Percentiles rank a stretch among this genome's conserved stretches.
Evolutionary conservation across 2,888 invertebrate species (phyloP).

Genomic region (Hypsopygia costalis): DNA sequence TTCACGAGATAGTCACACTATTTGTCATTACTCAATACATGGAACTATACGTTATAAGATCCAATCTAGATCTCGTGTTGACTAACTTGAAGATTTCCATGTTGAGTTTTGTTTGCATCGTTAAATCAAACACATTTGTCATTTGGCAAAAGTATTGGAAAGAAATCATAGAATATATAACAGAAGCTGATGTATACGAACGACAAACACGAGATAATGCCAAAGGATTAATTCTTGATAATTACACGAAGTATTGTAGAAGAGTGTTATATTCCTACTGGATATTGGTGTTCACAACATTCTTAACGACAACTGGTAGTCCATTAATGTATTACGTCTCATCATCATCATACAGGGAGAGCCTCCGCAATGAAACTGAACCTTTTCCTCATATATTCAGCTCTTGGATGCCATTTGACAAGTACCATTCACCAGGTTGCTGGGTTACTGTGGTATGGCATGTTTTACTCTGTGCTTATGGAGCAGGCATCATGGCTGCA

Average conservation of each 20-base stretch:
- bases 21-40: constrained; percentile 58
- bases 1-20: constrained; percentile 42
- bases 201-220: constrained; percentile 33
- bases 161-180: constrained; percentile 50
- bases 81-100: constrained; percentile 63
- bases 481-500: constrained; percentile 47
- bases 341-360: constrained; percentile 41
- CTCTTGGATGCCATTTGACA: constrained; percentile 64
- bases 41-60: constrained; percentile 53
- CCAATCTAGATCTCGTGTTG: constrained; percentile 51
- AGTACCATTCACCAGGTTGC: constrained; percentile 49
- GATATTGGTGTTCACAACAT: constrained; percentile 52
- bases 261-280: constrained; percentile 55
- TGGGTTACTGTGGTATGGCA: constrained; percentile 60
- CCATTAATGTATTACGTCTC: constrained; percentile 48
- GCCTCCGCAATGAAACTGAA: constrained; percentile 46
- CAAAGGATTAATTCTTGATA: constrained; percentile 37
- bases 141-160: constrained; percentile 55
- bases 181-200: constrained; percentile 54
- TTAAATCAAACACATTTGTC: constrained; percentile 52
- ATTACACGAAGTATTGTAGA: constrained; percentile 56
- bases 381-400: constrained; percentile 62
- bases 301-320: constrained; percentile 35
- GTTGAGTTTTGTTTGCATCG: constrained; percentile 55
- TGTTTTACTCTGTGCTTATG: constrained; percentile 39